These are phyloP conservation scores for Gnathonemus longibarbis DNA, from an alignment of 2,113 vertebrate genomes.

Conservation along the genomic window DNA sequence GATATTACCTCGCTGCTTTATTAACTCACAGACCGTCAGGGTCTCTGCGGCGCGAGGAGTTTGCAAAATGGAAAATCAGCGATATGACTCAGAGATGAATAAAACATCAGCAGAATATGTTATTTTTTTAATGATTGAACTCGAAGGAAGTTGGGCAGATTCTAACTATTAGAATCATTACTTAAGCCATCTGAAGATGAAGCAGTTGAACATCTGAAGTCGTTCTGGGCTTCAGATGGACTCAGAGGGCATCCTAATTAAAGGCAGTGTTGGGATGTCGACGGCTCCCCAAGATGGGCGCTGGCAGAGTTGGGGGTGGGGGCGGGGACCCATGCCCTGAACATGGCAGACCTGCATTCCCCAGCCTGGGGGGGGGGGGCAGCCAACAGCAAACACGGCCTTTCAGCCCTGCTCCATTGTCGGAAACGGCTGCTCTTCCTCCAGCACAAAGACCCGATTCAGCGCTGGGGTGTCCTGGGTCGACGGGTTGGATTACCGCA, in stretches of 20 bases:
- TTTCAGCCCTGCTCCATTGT: slow-evolving; percentile 29
- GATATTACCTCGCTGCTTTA: neutral
- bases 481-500: slow-evolving; percentile 39
- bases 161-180: neutral
- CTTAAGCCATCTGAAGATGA: neutral
- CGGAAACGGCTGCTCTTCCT: slow-evolving; percentile 27
- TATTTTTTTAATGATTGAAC: neutral
- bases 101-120: neutral
- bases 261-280: neutral
- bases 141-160: neutral
- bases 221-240: neutral
- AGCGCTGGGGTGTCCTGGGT: slow-evolving; percentile 28
- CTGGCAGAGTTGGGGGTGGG: neutral
- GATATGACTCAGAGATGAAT: neutral
- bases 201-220: neutral
- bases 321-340: neutral
- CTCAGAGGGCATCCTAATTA: neutral
- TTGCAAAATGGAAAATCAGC: neutral
- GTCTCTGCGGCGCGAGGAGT: neutral
- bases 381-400: slow-evolving; percentile 33
- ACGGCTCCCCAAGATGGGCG: neutral
- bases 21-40: neutral
- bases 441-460: slow-evolving; percentile 43
- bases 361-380: neutral
- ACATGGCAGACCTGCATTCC: neutral